These are phyloP conservation scores for Enteromius thamalakanensis DNA, from an alignment of 2,797 vertebrate genomes.

Conservation along the genomic window DNA sequence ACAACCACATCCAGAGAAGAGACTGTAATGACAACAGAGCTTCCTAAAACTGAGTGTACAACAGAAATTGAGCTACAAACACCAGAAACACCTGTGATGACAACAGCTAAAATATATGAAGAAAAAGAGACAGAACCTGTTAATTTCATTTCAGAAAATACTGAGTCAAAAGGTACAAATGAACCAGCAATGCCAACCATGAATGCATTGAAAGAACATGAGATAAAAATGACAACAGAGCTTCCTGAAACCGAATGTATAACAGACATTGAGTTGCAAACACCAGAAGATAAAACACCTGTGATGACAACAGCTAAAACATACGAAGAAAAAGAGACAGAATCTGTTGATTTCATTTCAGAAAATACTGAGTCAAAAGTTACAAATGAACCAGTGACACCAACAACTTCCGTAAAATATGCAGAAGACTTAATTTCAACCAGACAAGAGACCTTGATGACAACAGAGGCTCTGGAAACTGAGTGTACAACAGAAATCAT, in stretches of 20 bases:
- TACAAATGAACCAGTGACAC: background rate
- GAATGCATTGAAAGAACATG: no score
- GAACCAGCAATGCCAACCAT: background rate
- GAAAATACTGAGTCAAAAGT: background rate
- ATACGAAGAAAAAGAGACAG: background rate
- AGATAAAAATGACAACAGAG: background rate
- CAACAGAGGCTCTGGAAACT: background rate
- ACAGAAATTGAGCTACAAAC: background rate
- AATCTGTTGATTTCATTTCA: background rate
- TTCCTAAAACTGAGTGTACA: background rate
- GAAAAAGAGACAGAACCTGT: background rate
- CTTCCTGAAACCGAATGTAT: background rate
- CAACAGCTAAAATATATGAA: background rate
- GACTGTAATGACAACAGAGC: background rate
- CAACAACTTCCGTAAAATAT: background rate
- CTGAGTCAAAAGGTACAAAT: background rate
- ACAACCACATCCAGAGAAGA: background rate
- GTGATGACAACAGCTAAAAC: accelerated
- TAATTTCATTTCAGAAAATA: background rate
- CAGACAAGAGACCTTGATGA: background rate
- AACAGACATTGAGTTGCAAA: background rate
- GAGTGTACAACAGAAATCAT: background rate
- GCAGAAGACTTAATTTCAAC: accelerated
- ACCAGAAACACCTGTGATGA: background rate
- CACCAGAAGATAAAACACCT: background rate